A percentile compares a stretch with the other conserved stretches of the same genome.
These are phyloP conservation scores for Sebastes oblongus DNA, from an alignment of 2,797 vertebrate species.

Conservation along the genomic window DNA sequence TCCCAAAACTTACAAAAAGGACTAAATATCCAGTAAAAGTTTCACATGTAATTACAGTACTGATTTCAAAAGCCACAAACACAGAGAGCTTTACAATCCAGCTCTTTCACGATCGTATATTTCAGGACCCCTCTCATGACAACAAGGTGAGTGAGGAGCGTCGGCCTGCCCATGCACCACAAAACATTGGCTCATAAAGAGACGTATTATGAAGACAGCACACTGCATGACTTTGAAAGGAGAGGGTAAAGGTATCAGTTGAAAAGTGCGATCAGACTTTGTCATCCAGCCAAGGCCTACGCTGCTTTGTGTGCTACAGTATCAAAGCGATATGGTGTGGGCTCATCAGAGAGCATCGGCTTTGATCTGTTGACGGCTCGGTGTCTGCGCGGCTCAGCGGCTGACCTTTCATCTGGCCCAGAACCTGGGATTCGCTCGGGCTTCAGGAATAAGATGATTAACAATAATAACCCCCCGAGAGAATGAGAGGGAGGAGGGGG, in stretches of 20 bases:
- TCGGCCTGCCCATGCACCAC: slow-evolving; percentile 40
- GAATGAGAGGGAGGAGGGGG: slow-evolving; percentile 19
- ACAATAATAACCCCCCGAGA: slow-evolving; percentile 79
- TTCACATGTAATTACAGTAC: background rate
- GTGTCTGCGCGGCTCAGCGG: slow-evolving; percentile 71
- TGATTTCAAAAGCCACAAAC: slow-evolving; percentile 38
- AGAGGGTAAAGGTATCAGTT: slow-evolving; percentile 69
- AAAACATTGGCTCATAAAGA: slow-evolving; percentile 61
- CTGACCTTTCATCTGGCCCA: slow-evolving; percentile 80
- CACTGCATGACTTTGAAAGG: slow-evolving; percentile 54
- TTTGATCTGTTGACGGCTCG: slow-evolving; percentile 80
- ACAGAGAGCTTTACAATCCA: slow-evolving; percentile 20
- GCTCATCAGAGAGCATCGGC: slow-evolving; percentile 68
- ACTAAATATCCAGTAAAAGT: background rate
- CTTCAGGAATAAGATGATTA: slow-evolving; percentile 82
- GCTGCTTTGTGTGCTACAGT: slow-evolving; percentile 72
- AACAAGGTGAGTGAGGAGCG: slow-evolving; percentile 45
- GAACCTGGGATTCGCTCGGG: slow-evolving; percentile 70
- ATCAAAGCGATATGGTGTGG: slow-evolving; percentile 77
- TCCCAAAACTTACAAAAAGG: background rate
- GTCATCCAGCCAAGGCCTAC: slow-evolving; percentile 68
- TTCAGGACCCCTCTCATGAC: slow-evolving; percentile 42
- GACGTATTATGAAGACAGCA: slow-evolving; percentile 42
- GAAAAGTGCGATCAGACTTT: slow-evolving; percentile 79
- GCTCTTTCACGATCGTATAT: slow-evolving; percentile 29